phyloP scores from a whole-genome alignment of 2,888 invertebrate genomes.

The Rhagium mordax region DNA sequence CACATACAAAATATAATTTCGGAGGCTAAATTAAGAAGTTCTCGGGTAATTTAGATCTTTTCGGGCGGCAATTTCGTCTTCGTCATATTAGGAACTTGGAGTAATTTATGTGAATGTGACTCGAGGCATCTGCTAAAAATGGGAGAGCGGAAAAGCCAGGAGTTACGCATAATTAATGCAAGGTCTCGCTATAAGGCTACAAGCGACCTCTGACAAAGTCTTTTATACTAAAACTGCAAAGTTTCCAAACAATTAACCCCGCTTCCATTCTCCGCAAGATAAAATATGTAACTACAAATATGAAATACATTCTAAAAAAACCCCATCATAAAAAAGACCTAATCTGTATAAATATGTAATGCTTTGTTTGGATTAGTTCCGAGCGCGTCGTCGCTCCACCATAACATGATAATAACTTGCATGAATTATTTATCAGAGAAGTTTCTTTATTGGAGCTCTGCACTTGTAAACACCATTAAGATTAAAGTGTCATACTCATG shows the following conservation, averaged over 20 bases:
- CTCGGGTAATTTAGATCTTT: constrained; percentile 3
- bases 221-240: constrained; percentile 21
- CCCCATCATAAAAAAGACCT: constrained; percentile 14
- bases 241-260: constrained; percentile 43
- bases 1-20: not conserved
- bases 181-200: constrained; percentile 23
- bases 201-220: not conserved
- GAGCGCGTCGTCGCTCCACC: not conserved
- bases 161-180: constrained; percentile 32
- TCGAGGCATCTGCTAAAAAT: constrained; percentile 25
- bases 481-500: not conserved
- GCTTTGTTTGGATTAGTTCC: constrained; percentile 19
- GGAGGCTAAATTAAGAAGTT: not conserved
- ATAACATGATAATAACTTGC: constrained; percentile 8
- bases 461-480: constrained; percentile 21
- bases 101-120: constrained; percentile 23
- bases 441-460: constrained; percentile 8
- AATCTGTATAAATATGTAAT: constrained; percentile 19
- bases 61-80: constrained; percentile 8
- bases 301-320: constrained; percentile 20
- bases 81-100: constrained; percentile 10
- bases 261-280: constrained; percentile 9
- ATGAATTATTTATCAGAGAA: constrained; percentile 5
- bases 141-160: constrained; percentile 11
- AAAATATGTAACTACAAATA: constrained; percentile 41